These are phyloP conservation scores for Corapipo altera DNA, from an alignment of 2,113 vertebrate species.

Conservation along the genomic window DNA sequence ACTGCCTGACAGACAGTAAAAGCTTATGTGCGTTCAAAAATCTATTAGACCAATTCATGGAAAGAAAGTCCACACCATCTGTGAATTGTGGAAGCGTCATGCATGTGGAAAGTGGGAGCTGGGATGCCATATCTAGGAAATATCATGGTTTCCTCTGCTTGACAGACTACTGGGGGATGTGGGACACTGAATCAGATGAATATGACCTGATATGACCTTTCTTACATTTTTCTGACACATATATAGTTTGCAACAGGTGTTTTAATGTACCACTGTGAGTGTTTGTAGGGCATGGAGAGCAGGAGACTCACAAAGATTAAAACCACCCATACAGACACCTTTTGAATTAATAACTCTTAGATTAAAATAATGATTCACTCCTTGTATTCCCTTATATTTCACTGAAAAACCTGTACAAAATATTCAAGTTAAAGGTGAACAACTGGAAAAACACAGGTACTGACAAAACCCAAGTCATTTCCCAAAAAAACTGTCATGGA, in stretches of 20 bases:
- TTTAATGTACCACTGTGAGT: background rate
- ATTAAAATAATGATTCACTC: background rate
- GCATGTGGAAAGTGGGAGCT: rapidly evolving
- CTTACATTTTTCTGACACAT: background rate
- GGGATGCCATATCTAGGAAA: background rate
- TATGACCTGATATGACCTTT: background rate
- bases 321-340: background rate
- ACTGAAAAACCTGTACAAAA: background rate
- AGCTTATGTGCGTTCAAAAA: background rate
- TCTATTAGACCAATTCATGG: background rate
- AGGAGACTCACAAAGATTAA: background rate
- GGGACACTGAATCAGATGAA: background rate
- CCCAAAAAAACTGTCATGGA: background rate
- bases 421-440: background rate
- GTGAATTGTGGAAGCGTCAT: background rate
- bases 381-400: background rate
- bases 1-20: background rate
- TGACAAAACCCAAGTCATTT: background rate
- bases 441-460: background rate
- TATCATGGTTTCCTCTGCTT: background rate
- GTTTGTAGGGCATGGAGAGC: background rate
- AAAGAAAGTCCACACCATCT: background rate
- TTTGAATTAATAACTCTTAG: background rate
- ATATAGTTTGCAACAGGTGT: background rate
- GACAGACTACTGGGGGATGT: background rate